phyloP scores from a whole-genome alignment of 1,140 invertebrate genomes.

The Venustaconcha ellipsiformis region DNA sequence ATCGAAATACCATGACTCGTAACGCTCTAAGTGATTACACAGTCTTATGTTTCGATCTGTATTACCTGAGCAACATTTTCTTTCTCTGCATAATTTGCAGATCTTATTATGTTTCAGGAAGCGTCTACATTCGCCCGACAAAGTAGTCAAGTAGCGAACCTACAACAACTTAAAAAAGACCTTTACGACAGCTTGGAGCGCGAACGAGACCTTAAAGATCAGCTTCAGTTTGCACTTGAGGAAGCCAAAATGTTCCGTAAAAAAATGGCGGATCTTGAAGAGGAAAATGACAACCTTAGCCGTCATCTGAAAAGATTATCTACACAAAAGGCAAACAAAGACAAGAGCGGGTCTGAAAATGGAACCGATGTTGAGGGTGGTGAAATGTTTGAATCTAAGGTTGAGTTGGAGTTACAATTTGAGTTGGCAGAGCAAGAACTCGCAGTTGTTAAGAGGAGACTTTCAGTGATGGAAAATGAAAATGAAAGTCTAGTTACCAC shows the following conservation, averaged over 20 bases:
- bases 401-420: conserved; percentile 75
- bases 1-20: no score
- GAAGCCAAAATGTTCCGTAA: conserved; percentile 76
- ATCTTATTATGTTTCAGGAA: no score
- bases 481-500: conserved; percentile 79
- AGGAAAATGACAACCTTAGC: conserved; percentile 92
- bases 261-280: conserved; percentile 83
- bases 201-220: conserved; percentile 92
- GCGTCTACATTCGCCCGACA: conserved; percentile 10
- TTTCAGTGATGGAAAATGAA: conserved; percentile 86
- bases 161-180: conserved; percentile 81
- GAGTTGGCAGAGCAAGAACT: conserved; percentile 92
- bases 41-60: no score
- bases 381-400: conserved; percentile 56
- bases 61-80: no score
- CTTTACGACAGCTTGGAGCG: conserved; percentile 91
- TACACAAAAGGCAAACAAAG: conserved; percentile 47
- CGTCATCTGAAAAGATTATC: conserved; percentile 95
- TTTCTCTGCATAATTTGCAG: no score
- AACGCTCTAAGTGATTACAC: no score
- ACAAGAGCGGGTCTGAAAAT: conserved; percentile 7
- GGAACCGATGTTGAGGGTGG: conserved; percentile 11
- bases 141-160: conserved; percentile 52
- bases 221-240: conserved; percentile 89
- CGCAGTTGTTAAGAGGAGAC: conserved; percentile 82